Percentiles rank a stretch among this genome's conserved stretches.
Evolutionary conservation across 2,797 vertebrate genomes (phyloP).

Genomic region (Poeciliopsis gracilis): DNA sequence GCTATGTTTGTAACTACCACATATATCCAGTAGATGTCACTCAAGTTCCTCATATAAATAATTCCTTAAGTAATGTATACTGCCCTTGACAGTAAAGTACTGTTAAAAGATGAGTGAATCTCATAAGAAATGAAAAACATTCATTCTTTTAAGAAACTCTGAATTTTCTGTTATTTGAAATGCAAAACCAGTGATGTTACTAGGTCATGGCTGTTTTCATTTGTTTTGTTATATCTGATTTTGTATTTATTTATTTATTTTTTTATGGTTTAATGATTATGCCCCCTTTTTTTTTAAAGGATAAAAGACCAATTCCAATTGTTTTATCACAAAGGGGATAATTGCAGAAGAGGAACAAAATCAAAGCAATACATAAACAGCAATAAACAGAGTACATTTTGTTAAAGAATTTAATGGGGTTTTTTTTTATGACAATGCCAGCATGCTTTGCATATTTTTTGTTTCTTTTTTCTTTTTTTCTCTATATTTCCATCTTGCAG

Average conservation of each 20-base stretch:
- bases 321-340: constrained; percentile 32
- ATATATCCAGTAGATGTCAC: constrained; percentile 71
- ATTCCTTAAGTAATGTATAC: background rate
- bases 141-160: constrained; percentile 15
- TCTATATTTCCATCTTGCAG: constrained; percentile 8
- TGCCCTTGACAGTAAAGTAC: background rate
- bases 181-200: constrained; percentile 37
- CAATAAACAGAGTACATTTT: background rate
- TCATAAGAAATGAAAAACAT: constrained; percentile 18
- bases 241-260: constrained; percentile 21
- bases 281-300: background rate
- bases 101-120: background rate
- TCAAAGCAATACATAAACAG: constrained; percentile 10
- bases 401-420: background rate
- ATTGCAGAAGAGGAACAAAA: constrained; percentile 18
- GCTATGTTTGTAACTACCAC: constrained; percentile 20
- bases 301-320: constrained; percentile 26
- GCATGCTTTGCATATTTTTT: background rate
- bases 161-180: constrained; percentile 41
- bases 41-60: constrained; percentile 36
- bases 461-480: background rate
- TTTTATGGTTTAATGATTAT: constrained; percentile 17
- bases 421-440: background rate
- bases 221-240: constrained; percentile 12
- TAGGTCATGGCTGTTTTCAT: constrained; percentile 42